Evolutionary conservation across 1,140 invertebrate genomes (phyloP).

Genomic region (Drosophila melanica): DNA sequence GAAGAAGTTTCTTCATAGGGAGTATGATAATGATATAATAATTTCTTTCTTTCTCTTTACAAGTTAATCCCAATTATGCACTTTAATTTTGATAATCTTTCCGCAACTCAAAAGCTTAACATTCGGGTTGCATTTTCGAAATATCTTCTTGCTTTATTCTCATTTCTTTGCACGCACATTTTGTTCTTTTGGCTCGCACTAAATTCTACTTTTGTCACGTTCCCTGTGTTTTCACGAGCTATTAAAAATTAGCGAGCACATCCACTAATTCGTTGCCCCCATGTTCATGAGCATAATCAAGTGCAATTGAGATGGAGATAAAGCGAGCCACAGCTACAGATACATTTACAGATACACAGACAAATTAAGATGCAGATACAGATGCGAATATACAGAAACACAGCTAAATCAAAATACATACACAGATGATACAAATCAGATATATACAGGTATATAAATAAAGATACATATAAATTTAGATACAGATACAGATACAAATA

Average conservation of each 20-base stretch:
- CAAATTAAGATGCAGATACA: background rate
- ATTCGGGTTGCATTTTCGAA: no score
- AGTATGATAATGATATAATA: no score
- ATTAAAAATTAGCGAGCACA: conserved; percentile 62
- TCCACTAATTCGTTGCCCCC: conserved; percentile 22
- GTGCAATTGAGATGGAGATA: conserved; percentile 55
- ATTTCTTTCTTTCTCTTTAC: no score
- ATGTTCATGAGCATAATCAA: conserved; percentile 43
- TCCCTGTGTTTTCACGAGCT: conserved; percentile 59
- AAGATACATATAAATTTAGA: conserved; percentile 15
- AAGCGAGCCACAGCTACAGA: conserved; percentile 37
- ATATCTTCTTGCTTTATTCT: background rate
- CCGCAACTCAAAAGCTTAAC: no score
- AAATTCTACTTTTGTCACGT: conserved; percentile 56
- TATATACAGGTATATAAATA: background rate
- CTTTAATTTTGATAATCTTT: no score
- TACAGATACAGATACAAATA: conserved; percentile 16
- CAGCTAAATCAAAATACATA: background rate
- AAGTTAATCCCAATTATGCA: no score
- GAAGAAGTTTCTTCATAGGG: background rate
- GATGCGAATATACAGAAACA: no score
- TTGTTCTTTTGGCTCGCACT: conserved; percentile 1
- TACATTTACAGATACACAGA: no score
- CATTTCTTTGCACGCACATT: background rate
- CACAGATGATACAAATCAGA: conserved; percentile 26